These are phyloP conservation scores for Pyrochroa serraticornis DNA, from an alignment of 2,888 invertebrate species.

Conservation along the genomic window DNA sequence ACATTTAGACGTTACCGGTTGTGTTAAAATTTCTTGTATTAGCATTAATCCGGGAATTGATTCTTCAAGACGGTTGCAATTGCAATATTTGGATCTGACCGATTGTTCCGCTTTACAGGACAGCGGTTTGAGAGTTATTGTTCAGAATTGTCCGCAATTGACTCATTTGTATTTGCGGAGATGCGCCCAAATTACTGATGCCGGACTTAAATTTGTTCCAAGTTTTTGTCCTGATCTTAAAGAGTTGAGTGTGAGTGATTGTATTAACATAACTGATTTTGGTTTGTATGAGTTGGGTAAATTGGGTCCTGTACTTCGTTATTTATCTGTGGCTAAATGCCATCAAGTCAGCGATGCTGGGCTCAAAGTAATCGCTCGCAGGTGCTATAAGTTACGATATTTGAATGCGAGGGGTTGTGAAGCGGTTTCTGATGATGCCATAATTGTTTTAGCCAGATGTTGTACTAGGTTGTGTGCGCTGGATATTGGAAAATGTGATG, in stretches of 20 bases:
- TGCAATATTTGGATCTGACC: constrained; percentile 89
- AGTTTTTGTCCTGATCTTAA: constrained; percentile 84
- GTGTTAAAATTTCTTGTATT: constrained; percentile 80
- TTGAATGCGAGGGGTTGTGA: constrained; percentile 92
- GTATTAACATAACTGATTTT: constrained; percentile 86
- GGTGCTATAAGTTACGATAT: constrained; percentile 88
- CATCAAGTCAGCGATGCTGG: constrained; percentile 92
- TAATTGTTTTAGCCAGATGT: constrained; percentile 82
- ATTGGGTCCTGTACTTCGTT: constrained; percentile 85
- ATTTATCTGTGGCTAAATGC: constrained; percentile 93
- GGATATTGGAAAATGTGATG: constrained; percentile 92
- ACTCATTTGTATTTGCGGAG: constrained; percentile 86
- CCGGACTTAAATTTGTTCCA: constrained; percentile 89
- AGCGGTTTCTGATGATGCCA: constrained; percentile 91
- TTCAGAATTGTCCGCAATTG: constrained; percentile 86
- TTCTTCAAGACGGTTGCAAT: constrained; percentile 69
- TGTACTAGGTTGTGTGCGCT: constrained; percentile 86
- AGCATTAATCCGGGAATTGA: constrained; percentile 71
- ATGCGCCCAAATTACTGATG: constrained; percentile 88
- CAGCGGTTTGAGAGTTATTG: constrained; percentile 80
- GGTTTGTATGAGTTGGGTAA: constrained; percentile 89
- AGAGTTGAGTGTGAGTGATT: constrained; percentile 90
- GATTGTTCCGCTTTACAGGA: constrained; percentile 88
- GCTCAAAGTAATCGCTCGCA: constrained; percentile 81
- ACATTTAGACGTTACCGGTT: constrained; percentile 85